A percentile compares a stretch with the other conserved stretches of the same genome.
These are phyloP conservation scores for Laothoe populi DNA, from an alignment of 2,888 invertebrate species.

Conservation along the genomic window DNA sequence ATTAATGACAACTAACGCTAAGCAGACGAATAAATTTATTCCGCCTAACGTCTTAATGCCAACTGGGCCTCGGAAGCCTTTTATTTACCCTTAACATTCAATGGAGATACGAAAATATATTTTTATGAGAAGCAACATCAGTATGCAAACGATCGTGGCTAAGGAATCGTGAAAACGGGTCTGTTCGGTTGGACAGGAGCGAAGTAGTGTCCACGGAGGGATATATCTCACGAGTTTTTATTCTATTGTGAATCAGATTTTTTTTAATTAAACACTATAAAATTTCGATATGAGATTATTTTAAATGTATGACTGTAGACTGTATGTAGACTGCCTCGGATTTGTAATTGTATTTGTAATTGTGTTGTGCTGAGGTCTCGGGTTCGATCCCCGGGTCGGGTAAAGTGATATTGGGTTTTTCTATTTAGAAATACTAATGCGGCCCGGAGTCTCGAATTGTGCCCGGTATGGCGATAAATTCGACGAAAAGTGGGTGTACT, in stretches of 20 bases:
- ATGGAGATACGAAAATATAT: conserved; percentile 56
- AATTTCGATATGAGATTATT: no score
- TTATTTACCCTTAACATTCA: conserved; percentile 55
- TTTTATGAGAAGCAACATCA: conserved; percentile 49
- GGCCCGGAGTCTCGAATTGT: no score
- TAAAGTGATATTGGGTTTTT: no score
- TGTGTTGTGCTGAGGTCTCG: no score
- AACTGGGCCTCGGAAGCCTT: conserved; percentile 25
- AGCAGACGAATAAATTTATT: conserved; percentile 25
- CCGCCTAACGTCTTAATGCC: conserved; percentile 24
- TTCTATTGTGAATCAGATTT: not conserved
- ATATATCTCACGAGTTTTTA: not conserved
- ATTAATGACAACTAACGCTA: conserved; percentile 10
- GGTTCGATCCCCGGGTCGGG: no score
- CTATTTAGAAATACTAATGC: no score
- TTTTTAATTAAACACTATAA: not conserved
- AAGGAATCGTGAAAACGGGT: conserved; percentile 30
- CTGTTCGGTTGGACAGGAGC: conserved; percentile 14
- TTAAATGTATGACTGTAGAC: not conserved
- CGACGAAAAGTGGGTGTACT: no score
- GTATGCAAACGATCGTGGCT: conserved; percentile 46
- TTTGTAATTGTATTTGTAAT: no score
- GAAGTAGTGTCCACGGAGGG: not conserved
- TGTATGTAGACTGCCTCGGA: no score
- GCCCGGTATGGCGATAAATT: no score